Base-by-base conservation (phyloP, 2,113 vertebrate genomes). In the Aviceda subcristata region DNA sequence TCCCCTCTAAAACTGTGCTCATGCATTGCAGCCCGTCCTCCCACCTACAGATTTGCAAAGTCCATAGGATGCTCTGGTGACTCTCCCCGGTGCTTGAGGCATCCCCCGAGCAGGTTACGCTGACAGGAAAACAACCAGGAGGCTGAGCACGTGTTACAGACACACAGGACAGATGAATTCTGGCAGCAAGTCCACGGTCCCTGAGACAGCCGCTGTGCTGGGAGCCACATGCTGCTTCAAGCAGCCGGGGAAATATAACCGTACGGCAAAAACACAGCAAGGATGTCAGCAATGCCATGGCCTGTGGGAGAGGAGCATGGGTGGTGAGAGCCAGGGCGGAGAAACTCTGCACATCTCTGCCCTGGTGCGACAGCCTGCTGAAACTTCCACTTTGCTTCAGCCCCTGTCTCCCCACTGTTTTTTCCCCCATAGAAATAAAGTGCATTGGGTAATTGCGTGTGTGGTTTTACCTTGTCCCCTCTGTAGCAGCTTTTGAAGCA, bases 371-470 rank as follows among this genome's bases (percentile, higher is more conserved):
- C 51, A 88, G 62, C 83, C 72, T 15, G 24, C 45, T n/a, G 36
- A 51, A 27, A 26, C 32, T 34, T 20, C 2, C 2, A 1, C 43
- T n/a, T 57, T 11, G 22, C 76, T 86, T 55, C 83, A 66, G 48
- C 10, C 19, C 24, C 16, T 32, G 12, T 6, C 11, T 71, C 27
- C 39, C 21, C 7, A 6, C 46, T 55, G 38, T 24, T 27, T 85
- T 62, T 50, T 32, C 24, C 24, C 27, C 10, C 24, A 20, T 20
- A 22, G 43, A 36, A 63, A 43, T 38, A 15, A 68, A 50, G 34
- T 10, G 21, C 6, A 1, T 5, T 26, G n/a, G 43, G 38, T 22
- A 63, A 45, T 12, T 1, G 2, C 1, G 0, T 3, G 17, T 7
- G 19, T 17, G 32, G 34, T 10, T 68, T 62, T 32, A 20, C 19